These are phyloP conservation scores for Leptoteleia sp. DNA, from an alignment of 1,140 invertebrate genomes.

Conservation along the genomic window DNA sequence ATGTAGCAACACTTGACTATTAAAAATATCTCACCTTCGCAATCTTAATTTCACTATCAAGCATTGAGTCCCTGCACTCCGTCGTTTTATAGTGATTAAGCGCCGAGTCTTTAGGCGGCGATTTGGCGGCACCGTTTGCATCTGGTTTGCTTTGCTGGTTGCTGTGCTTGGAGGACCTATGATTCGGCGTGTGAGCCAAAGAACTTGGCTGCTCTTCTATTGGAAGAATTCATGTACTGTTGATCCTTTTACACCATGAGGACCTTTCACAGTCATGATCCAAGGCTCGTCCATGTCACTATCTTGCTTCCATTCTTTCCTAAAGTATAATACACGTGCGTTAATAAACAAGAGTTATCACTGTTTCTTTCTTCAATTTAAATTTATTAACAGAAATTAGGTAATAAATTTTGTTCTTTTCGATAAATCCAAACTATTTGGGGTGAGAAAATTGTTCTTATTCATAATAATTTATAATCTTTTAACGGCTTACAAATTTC, in stretches of 20 bases:
- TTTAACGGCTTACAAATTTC: too few species aligned
- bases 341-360: too few species aligned
- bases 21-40: too few species aligned
- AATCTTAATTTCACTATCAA: slow-evolving; percentile 72
- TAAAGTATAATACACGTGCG: slow-evolving; percentile 70
- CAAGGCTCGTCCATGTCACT: slow-evolving; percentile 93
- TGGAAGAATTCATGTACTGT: slow-evolving; percentile 71
- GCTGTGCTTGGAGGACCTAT: slow-evolving; percentile 76
- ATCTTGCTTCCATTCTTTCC: slow-evolving; percentile 91
- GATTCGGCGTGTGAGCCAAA: slow-evolving; percentile 77
- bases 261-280: slow-evolving; percentile 96
- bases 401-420: too few species aligned
- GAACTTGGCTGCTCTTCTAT: slow-evolving; percentile 75
- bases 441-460: too few species aligned
- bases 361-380: too few species aligned
- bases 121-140: slow-evolving; percentile 79
- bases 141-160: slow-evolving; percentile 74
- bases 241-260: slow-evolving; percentile 82
- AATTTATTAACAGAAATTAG: too few species aligned
- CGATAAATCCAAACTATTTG: too few species aligned
- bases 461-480: too few species aligned
- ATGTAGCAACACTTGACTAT: too few species aligned
- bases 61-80: slow-evolving; percentile 68
- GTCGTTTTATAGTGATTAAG: slow-evolving; percentile 80
- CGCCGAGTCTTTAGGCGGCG: slow-evolving; percentile 81